Evolutionary conservation across 2,113 vertebrate species (phyloP).

Genomic region (Ranitomeya imitator): DNA sequence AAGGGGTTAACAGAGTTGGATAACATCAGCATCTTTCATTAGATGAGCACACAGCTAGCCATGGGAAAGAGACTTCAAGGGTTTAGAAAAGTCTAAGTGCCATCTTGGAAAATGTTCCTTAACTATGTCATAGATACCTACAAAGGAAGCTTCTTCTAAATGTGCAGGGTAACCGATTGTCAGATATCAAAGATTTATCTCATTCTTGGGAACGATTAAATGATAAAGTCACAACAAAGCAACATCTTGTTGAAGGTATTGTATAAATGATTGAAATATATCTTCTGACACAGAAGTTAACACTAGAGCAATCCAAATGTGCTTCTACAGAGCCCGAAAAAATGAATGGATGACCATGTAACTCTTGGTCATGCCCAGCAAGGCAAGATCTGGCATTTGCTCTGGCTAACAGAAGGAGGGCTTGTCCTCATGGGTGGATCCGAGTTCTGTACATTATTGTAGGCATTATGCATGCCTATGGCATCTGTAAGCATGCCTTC

Average conservation of each 20-base stretch:
- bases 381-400: neutral
- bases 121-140: conserved; percentile 73
- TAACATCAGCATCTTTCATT: no score
- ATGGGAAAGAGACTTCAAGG: no score
- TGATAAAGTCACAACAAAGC: conserved; percentile 52
- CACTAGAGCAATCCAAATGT: no score
- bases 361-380: neutral
- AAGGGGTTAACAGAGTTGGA: no score
- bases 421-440: no score
- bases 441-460: no score
- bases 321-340: neutral
- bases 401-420: neutral
- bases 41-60: no score
- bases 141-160: conserved; percentile 76
- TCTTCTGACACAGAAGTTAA: neutral
- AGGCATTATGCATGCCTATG: no score
- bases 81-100: no score
- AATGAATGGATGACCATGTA: neutral
- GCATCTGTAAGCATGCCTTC: no score
- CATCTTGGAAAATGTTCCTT: conserved; percentile 59
- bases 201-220: conserved; percentile 77
- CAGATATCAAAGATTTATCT: conserved; percentile 71
- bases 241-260: conserved; percentile 76
- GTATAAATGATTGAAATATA: neutral
- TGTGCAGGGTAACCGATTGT: conserved; percentile 69